A percentile compares a stretch with the other conserved stretches of the same genome.
Evolutionary conservation across 2,888 invertebrate species (phyloP).

Genomic region (Leptogaster cylindrica): DNA sequence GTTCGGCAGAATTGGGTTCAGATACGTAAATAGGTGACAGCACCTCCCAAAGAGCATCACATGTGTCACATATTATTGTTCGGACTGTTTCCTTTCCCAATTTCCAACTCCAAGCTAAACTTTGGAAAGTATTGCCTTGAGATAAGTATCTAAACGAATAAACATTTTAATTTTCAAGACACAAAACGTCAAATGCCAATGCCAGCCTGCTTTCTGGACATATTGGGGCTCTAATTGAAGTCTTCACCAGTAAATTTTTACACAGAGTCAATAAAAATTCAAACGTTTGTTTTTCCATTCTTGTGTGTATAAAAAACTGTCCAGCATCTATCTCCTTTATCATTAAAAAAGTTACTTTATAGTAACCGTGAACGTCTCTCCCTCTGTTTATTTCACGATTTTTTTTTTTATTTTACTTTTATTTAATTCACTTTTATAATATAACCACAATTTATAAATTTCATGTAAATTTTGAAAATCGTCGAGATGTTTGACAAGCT

Average conservation of each 20-base stretch:
- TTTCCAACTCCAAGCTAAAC: constrained; percentile 33
- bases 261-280: neutral
- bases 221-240: neutral
- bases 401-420: too few relatives aligned
- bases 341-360: neutral
- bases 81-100: constrained; percentile 41
- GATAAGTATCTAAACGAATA: constrained; percentile 20
- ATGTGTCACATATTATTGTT: constrained; percentile 39
- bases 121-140: constrained; percentile 18
- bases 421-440: too few relatives aligned
- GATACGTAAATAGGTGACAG: constrained; percentile 21
- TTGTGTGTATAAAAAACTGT: neutral
- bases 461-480: too few relatives aligned
- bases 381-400: too few relatives aligned
- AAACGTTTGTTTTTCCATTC: neutral
- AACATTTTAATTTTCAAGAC: neutral
- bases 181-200: neutral
- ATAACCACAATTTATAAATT: too few relatives aligned
- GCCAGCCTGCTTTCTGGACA: neutral
- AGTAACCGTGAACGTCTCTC: constrained; percentile 4
- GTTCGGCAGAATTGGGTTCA: constrained; percentile 16
- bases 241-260: neutral
- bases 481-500: too few relatives aligned
- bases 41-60: constrained; percentile 37
- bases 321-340: neutral